Evolutionary conservation across 2,888 invertebrate genomes (phyloP).

Genomic region (Ptilodon capucinus): DNA sequence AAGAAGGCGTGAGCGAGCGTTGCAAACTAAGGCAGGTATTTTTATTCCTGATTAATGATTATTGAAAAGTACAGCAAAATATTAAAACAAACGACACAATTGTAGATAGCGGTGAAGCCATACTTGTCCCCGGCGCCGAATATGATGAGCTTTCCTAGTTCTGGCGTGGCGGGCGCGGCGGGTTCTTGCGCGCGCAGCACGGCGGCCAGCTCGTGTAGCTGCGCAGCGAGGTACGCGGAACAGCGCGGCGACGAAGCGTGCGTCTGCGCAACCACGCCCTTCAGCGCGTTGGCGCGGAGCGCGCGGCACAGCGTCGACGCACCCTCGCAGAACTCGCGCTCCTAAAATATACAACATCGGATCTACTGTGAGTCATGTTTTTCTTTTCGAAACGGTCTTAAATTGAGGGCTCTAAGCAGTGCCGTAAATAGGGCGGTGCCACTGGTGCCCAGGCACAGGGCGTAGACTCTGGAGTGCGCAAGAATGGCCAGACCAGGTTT

Average conservation of each 20-base stretch:
- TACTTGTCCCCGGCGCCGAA: slow-evolving; percentile 79
- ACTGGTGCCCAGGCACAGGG: too few relatives aligned
- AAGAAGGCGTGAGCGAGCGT: too few relatives aligned
- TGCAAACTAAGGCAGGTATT: too few relatives aligned
- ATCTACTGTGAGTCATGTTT: not conserved
- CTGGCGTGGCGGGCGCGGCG: slow-evolving; percentile 62
- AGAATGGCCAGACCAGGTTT: too few relatives aligned
- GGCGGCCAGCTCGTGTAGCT: slow-evolving; percentile 67
- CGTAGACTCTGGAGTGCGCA: too few relatives aligned
- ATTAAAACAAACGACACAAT: too few relatives aligned
- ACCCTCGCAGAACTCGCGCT: slow-evolving; percentile 90
- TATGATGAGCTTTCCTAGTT: slow-evolving; percentile 70
- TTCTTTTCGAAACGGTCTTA: too few relatives aligned
- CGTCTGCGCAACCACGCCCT: slow-evolving; percentile 90
- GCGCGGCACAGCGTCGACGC: slow-evolving; percentile 89
- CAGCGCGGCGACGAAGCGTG: slow-evolving; percentile 91
- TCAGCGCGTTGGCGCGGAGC: slow-evolving; percentile 84
- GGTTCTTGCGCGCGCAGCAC: slow-evolving; percentile 60
- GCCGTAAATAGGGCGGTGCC: too few relatives aligned
- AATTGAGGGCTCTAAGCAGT: too few relatives aligned
- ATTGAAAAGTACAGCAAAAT: too few relatives aligned
- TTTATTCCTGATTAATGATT: too few relatives aligned
- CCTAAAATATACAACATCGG: slow-evolving; percentile 70
- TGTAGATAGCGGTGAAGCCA: slow-evolving; percentile 6
- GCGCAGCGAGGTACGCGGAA: slow-evolving; percentile 89